Evolutionary conservation across 1,140 invertebrate genomes (phyloP).

Genomic region (Aporrectodea caliginosa): DNA sequence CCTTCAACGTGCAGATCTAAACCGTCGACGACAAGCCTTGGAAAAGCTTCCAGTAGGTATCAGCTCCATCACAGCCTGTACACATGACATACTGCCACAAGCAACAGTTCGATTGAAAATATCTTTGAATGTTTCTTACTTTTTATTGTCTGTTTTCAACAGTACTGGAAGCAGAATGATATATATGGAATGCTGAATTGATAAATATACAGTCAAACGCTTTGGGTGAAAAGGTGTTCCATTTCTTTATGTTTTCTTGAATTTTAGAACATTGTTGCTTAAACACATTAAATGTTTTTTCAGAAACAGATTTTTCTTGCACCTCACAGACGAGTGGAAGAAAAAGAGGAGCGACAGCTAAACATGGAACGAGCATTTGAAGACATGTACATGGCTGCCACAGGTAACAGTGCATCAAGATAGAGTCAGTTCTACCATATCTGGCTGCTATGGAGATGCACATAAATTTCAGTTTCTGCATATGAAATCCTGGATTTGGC

Average conservation of each 20-base stretch:
- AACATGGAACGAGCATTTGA: slow-evolving; percentile 51
- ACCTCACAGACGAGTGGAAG: slow-evolving; percentile 45
- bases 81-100: background rate
- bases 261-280: too few species aligned
- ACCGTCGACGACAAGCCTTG: slow-evolving; percentile 44
- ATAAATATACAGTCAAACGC: too few species aligned
- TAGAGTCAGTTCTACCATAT: background rate
- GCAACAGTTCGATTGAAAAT: too few species aligned
- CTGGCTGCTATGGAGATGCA: too few species aligned
- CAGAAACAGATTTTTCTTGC: slow-evolving; percentile 45
- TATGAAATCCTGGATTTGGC: background rate
- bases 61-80: background rate
- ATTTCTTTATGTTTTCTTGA: too few species aligned
- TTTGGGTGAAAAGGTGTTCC: too few species aligned
- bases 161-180: too few species aligned
- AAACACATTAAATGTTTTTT: too few species aligned
- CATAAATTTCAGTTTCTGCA: background rate
- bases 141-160: too few species aligned
- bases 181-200: too few species aligned
- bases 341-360: slow-evolving; percentile 45
- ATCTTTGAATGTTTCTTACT: too few species aligned
- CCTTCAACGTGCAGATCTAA: slow-evolving; percentile 48
- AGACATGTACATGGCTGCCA: slow-evolving; percentile 47
- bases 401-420: slow-evolving; percentile 37
- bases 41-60: slow-evolving; percentile 50